These are phyloP conservation scores for Eptatretus atami DNA, from an alignment of 2,797 vertebrate genomes.

Conservation along the genomic window DNA sequence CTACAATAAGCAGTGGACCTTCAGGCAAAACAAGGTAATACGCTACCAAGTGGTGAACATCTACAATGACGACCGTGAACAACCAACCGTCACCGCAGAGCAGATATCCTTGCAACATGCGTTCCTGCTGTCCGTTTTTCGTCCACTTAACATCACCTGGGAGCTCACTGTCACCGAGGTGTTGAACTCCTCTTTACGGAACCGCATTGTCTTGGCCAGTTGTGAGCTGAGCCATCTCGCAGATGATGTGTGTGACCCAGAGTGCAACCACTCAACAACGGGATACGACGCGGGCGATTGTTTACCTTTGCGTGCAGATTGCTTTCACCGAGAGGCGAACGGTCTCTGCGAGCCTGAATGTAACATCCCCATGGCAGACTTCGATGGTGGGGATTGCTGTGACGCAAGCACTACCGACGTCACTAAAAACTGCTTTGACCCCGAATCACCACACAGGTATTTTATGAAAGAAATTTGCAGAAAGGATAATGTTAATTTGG, in stretches of 20 bases:
- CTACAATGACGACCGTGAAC: conserved; percentile 26
- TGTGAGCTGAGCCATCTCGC: conserved; percentile 84
- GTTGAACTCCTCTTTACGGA: conserved; percentile 51
- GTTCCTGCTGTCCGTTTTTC: conserved; percentile 53
- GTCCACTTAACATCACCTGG: conserved; percentile 76
- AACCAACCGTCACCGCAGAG: conserved; percentile 47
- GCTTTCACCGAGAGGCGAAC: conserved; percentile 24
- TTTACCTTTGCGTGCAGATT: conserved; percentile 20
- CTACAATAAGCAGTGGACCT: conserved; percentile 50
- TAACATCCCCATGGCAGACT: conserved; percentile 54
- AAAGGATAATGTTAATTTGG: neutral
- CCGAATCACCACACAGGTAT: conserved; percentile 66
- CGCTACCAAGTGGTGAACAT: conserved; percentile 71
- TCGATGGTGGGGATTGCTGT: conserved; percentile 70
- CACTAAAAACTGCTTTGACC: conserved; percentile 85
- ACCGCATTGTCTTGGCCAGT: conserved; percentile 60
- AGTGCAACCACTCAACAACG: conserved; percentile 75
- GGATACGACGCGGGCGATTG: conserved; percentile 72
- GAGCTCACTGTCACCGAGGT: conserved; percentile 61
- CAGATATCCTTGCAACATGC: conserved; percentile 73
- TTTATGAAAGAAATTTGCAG: neutral
- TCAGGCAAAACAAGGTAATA: conserved; percentile 45
- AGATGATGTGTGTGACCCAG: conserved; percentile 43
- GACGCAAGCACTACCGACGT: conserved; percentile 71
- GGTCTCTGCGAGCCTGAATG: conserved; percentile 69